Evolutionary conservation across 2,113 vertebrate genomes (phyloP).

Genomic region (Chiloscyllium plagiosum): DNA sequence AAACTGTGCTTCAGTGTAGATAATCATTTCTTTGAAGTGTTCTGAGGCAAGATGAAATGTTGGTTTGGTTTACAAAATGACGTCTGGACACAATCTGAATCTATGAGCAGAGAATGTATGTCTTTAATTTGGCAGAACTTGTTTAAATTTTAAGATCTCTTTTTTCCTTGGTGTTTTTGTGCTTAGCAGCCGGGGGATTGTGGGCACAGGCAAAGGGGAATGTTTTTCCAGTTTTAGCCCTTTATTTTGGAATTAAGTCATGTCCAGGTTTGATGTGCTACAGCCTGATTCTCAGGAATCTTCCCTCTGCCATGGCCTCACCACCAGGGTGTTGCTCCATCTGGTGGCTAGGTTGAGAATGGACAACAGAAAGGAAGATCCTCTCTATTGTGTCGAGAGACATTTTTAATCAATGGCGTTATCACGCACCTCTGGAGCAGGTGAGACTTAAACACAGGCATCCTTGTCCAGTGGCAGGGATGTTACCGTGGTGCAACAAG

Average conservation of each 20-base stretch:
- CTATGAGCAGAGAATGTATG: background rate
- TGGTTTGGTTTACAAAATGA: background rate
- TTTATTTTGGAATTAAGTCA: background rate
- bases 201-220: background rate
- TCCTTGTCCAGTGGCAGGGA: no score
- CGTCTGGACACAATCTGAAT: background rate
- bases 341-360: conserved; percentile 5
- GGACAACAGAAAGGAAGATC: background rate
- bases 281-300: background rate
- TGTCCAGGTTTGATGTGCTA: background rate
- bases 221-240: background rate
- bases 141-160: background rate
- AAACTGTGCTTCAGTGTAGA: background rate
- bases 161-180: background rate
- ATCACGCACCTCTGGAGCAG: no score
- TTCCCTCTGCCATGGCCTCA: background rate
- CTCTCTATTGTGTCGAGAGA: no score
- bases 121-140: background rate
- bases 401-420: no score
- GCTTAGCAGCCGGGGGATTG: background rate
- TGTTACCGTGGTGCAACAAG: no score
- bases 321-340: background rate
- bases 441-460: no score
- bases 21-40: background rate
- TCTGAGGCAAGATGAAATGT: background rate